Percentiles rank a stretch among this genome's conserved stretches.
phyloP scores from a whole-genome alignment of 2,797 vertebrate species.

The Antennarius maculatus region DNA sequence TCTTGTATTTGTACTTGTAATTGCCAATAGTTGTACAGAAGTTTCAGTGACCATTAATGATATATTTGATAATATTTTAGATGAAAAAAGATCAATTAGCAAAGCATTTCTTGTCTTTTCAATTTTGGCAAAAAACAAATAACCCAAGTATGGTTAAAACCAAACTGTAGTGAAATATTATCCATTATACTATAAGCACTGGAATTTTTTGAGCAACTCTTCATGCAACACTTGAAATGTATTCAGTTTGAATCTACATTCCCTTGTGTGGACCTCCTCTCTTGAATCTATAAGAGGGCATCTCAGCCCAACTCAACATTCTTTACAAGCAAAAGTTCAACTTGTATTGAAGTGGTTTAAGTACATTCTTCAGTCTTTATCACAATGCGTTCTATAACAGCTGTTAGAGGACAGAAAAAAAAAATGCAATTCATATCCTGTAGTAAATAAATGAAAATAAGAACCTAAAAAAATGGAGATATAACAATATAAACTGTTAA shows the following conservation, averaged over 20 bases:
- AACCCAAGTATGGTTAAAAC: not conserved
- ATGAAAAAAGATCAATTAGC: not conserved
- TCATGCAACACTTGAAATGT: not conserved
- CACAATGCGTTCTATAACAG: constrained; percentile 42
- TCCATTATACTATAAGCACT: not conserved
- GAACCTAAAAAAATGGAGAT: not conserved
- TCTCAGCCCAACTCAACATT: constrained; percentile 8
- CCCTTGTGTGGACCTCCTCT: constrained; percentile 12
- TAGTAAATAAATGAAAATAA: not conserved
- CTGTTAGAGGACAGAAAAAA: constrained; percentile 24
- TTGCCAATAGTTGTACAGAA: too few species aligned
- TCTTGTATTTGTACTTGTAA: too few species aligned
- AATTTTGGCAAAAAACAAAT: not conserved
- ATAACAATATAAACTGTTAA: not conserved
- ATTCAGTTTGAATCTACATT: not conserved
- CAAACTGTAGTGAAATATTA: not conserved
- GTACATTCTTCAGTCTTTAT: constrained; percentile 24
- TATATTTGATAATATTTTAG: not conserved
- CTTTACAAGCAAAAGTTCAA: constrained; percentile 23
- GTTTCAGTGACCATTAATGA: too few species aligned
- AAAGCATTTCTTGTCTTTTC: not conserved
- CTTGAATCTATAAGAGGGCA: constrained; percentile 36
- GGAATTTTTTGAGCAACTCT: constrained; percentile 8
- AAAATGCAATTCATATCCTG: not conserved
- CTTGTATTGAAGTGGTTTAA: constrained; percentile 26